phyloP scores from a whole-genome alignment of 2,797 vertebrate species.

The Enteromius thamalakanensis region DNA sequence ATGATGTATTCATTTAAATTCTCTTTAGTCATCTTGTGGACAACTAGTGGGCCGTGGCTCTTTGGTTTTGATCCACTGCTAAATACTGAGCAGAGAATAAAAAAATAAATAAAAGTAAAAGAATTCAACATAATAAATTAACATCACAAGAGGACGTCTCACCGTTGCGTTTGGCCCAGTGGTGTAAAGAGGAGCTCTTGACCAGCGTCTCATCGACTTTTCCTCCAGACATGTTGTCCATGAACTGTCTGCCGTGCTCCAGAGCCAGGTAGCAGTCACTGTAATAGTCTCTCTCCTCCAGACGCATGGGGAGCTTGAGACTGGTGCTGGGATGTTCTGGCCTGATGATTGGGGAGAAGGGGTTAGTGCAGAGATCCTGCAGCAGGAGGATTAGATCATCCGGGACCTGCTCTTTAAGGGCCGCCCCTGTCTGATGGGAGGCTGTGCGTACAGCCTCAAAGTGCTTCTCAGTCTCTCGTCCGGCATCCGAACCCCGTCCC shows the following conservation, averaged over 20 bases:
- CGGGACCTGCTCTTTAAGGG: conserved; percentile 82
- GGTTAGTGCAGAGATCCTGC: conserved; percentile 96
- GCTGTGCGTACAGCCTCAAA: conserved; percentile 89
- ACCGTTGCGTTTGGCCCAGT: conserved; percentile 95
- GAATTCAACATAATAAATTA: neutral
- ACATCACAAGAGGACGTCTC: conserved; percentile 39
- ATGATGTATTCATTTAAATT: neutral
- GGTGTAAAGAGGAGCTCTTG: conserved; percentile 94
- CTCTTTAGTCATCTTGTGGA: neutral
- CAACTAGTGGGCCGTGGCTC: neutral
- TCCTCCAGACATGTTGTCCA: conserved; percentile 99
- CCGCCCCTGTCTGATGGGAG: conserved; percentile 76
- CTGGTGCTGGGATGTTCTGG: conserved; percentile 77
- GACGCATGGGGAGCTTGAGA: conserved; percentile 69
- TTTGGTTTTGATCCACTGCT: neutral
- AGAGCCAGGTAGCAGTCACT: conserved; percentile 97
- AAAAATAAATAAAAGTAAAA: neutral
- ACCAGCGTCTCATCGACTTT: conserved; percentile 97
- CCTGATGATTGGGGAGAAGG: conserved; percentile 91
- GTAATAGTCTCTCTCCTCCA: conserved; percentile 94
- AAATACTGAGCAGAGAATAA: neutral
- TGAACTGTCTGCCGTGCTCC: conserved; percentile 97
- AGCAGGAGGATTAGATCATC: conserved; percentile 93
- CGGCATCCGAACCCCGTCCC: conserved; percentile 89
- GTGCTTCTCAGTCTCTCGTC: conserved; percentile 92